Conservation (phyloP, 2,113 vertebrate species). For the Machaerirhynchus nigripectus region DNA sequence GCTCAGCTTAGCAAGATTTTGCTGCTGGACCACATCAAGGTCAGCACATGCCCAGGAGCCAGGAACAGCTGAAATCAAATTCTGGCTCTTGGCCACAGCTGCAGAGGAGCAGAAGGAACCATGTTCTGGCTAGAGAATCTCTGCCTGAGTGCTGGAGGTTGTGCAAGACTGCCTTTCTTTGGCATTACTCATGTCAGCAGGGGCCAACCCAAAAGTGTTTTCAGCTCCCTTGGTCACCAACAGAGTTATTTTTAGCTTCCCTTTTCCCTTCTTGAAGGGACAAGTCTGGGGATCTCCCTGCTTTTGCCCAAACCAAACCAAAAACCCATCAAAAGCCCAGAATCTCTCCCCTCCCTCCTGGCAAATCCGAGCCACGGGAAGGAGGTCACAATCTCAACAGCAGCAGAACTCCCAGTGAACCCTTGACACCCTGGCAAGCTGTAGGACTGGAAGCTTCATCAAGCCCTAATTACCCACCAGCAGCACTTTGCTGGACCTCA, state of each 20-base stretch:
- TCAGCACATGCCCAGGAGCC: background rate
- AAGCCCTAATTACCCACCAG: background rate
- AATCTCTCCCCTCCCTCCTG: background rate
- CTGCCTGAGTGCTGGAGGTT: background rate
- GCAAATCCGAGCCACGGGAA: background rate
- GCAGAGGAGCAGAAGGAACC: background rate
- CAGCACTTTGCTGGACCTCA: background rate
- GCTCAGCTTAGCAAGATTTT: background rate
- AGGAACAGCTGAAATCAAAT: background rate
- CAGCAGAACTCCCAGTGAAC: background rate
- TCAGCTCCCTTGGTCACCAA: background rate
- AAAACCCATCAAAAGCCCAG: background rate
- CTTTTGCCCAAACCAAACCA: background rate
- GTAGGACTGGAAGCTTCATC: background rate
- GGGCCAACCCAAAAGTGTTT: background rate
- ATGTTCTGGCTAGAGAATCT: background rate
- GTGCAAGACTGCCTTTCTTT: background rate
- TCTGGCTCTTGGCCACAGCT: background rate
- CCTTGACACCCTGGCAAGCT: background rate
- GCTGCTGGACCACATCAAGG: background rate
- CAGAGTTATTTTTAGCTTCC: background rate
- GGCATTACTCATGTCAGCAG: background rate
- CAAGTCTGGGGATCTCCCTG: background rate
- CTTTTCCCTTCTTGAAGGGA: background rate
- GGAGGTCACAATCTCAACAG: fast-evolving